These are phyloP conservation scores for Neolamprologus variostigma DNA, from an alignment of 2,113 vertebrate genomes.

Conservation along the genomic window DNA sequence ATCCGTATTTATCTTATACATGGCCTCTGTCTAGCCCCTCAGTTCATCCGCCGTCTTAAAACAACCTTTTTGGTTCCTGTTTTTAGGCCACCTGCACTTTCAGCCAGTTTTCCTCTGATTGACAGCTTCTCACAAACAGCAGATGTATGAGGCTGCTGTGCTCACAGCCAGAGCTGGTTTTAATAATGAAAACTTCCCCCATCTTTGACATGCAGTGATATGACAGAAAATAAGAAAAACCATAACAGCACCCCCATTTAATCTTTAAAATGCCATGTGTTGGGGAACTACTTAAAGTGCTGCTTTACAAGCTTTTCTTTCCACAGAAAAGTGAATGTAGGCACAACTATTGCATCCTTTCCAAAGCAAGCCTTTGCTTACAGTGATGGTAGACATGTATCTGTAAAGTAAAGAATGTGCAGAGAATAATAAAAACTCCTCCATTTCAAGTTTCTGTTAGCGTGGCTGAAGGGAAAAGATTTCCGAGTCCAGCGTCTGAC, in stretches of 20 bases:
- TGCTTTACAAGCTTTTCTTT: neutral
- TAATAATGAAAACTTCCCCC: accelerated
- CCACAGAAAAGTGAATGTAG: neutral
- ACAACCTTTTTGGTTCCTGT: neutral
- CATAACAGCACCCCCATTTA: neutral
- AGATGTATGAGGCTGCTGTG: neutral
- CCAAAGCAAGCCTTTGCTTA: neutral
- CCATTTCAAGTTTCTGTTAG: neutral
- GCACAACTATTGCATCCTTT: neutral
- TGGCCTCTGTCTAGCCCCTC: neutral
- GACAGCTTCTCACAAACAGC: neutral
- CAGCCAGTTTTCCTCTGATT: neutral
- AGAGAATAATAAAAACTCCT: neutral
- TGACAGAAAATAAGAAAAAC: neutral
- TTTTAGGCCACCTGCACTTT: neutral
- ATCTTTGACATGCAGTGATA: neutral
- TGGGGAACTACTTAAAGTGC: neutral
- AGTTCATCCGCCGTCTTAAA: neutral
- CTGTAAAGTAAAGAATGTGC: neutral
- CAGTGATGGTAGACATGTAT: neutral
- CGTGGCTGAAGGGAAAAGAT: neutral
- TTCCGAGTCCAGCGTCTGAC: neutral
- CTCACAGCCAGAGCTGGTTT: neutral
- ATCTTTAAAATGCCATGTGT: neutral
- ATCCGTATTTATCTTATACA: neutral